Evolutionary conservation across 1,140 invertebrate genomes (phyloP), one percentile per base, ranked within the genome.

Genomic region (Caenorhabditis briggsae): DNA sequence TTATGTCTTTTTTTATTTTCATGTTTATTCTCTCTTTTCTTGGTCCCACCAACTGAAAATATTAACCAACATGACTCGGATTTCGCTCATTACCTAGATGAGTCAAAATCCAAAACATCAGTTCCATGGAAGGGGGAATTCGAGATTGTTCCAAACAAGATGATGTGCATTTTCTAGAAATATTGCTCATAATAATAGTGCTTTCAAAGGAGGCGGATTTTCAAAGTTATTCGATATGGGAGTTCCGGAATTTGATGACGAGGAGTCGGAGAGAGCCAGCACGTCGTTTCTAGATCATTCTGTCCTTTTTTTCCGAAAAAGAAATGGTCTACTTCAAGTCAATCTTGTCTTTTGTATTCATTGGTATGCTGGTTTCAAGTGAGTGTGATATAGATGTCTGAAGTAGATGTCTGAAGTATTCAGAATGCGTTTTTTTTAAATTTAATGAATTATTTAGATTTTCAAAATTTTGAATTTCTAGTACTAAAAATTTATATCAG

Each of bases 251-350:
- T 33, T 33, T n/a, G 64, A 70, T 70, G 64, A 70, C 64, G 70
- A 41, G 70, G 7, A 33, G 23, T 2, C 23, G 25, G 2, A 48
- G 70, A 50, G 8, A n/a, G 23, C 20, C n/a, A 23, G n/a, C 5
- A 18, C 14, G 5, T 23, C 64, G 16, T 11, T 48, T 74, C 43
- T 43, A 78, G 70, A 78, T 78, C 70, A 78, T 78, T 78, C 70
- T 78, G 70, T 78, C 70, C 70, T n/a, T 78, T 78, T n/a, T 78
- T n/a, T 18, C 70, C 18, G 48, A 46, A 9, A 23, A 8, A 11
- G 70, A 78, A n/a, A 78, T 78, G 70, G 70, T 78, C 70, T 78
- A n/a, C 70, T 41, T 78, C 70, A 78, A 78, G 70, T 50, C 12
- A 20, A 46, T 41, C 70, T 78, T 78, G 46, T 78, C 70, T 20